These are phyloP conservation scores for Astyanax mexicanus DNA, from an alignment of 2,797 vertebrate species.

Conservation along the genomic window DNA sequence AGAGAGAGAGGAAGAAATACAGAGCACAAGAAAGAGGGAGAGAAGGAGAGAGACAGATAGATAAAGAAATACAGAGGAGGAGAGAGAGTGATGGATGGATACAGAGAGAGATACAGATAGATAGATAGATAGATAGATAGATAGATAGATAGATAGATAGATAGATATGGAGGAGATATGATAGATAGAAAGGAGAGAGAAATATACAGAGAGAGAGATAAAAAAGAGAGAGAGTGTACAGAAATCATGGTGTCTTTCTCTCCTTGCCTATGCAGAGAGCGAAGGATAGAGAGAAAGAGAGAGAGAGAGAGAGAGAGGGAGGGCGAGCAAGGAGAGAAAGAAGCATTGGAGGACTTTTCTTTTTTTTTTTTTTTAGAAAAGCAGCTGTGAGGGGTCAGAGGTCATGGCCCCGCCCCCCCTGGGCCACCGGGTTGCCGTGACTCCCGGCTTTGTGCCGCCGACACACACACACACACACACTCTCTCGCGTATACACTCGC, in stretches of 20 bases:
- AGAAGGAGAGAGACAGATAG: no score
- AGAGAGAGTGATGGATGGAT: no score
- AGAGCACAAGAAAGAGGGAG: no score
- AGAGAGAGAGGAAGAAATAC: no score
- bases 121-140: no score
- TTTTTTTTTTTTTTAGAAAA: constrained; percentile 40
- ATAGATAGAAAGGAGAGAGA: no score
- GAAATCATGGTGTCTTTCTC: constrained; percentile 44
- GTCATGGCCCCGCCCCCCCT: constrained; percentile 34
- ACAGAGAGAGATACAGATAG: no score
- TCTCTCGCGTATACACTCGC: constrained; percentile 4
- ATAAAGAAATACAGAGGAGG: no score
- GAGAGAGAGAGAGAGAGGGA: constrained; percentile 20
- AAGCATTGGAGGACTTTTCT: constrained; percentile 41
- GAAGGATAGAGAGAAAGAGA: constrained; percentile 12
- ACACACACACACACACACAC: constrained; percentile 47
- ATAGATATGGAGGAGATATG: no score
- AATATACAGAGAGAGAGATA: no score
- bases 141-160: no score
- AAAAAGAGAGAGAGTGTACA: constrained; percentile 30
- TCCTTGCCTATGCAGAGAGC: constrained; percentile 10
- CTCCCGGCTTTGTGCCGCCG: constrained; percentile 59
- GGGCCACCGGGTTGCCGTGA: constrained; percentile 55
- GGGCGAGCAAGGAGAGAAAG: constrained; percentile 6
- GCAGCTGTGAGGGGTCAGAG: constrained; percentile 62